Evolutionary conservation across 2,888 invertebrate species (phyloP).

Genomic region (Drosophila picticornis): DNA sequence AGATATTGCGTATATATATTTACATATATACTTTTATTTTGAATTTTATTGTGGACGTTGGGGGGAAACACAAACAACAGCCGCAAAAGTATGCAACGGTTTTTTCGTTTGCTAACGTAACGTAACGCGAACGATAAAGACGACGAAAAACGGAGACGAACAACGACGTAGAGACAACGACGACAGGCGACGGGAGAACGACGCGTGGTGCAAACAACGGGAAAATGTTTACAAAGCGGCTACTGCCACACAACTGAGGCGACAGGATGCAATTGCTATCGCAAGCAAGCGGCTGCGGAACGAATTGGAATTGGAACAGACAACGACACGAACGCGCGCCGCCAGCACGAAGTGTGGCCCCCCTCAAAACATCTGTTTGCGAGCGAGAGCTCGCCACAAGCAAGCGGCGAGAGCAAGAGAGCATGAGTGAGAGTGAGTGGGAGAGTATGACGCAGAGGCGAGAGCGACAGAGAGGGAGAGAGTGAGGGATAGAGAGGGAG

Average conservation of each 20-base stretch:
- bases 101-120: slow-evolving; percentile 14
- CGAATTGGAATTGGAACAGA: slow-evolving; percentile 66
- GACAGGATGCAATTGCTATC: slow-evolving; percentile 69
- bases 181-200: slow-evolving; percentile 65
- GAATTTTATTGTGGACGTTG: slow-evolving; percentile 23
- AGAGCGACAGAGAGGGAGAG: neutral
- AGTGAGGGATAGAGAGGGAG: slow-evolving; percentile 7
- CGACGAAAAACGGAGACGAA: slow-evolving; percentile 67
- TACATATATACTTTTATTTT: slow-evolving; percentile 5
- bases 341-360: slow-evolving; percentile 31
- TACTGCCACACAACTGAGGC: slow-evolving; percentile 78
- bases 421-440: slow-evolving; percentile 6
- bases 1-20: no score
- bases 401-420: neutral
- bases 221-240: slow-evolving; percentile 79
- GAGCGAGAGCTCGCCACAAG: slow-evolving; percentile 36
- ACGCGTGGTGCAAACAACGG: slow-evolving; percentile 71
- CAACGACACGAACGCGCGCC: slow-evolving; percentile 45
- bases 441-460: neutral
- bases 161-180: slow-evolving; percentile 60
- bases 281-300: slow-evolving; percentile 53
- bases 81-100: slow-evolving; percentile 48
- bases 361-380: slow-evolving; percentile 55
- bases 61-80: slow-evolving; percentile 44
- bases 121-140: slow-evolving; percentile 55